Evolutionary conservation across 2,797 vertebrate genomes (phyloP).

Genomic region (Gymnoscopelus braueri): DNA sequence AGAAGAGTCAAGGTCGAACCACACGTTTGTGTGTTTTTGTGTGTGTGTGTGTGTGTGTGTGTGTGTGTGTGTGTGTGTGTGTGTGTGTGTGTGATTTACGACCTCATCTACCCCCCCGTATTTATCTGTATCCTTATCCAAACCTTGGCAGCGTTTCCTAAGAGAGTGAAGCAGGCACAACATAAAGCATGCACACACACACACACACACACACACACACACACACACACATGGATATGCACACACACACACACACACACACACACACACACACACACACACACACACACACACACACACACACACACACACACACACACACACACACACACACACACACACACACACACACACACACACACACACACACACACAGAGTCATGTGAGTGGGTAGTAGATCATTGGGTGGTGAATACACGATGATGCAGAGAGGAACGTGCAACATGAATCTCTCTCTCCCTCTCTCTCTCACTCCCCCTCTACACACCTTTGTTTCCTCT

Average conservation of each 20-base stretch:
- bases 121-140: slow-evolving; percentile 77
- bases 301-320: slow-evolving; percentile 16
- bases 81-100: slow-evolving; percentile 58
- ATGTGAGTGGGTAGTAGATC: slow-evolving; percentile 58
- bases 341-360: slow-evolving; percentile 23
- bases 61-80: slow-evolving; percentile 26
- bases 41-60: slow-evolving; percentile 16
- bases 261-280: slow-evolving; percentile 13
- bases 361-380: slow-evolving; percentile 26
- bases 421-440: slow-evolving; percentile 58
- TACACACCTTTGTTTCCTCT: too few species aligned
- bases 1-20: slow-evolving; percentile 70
- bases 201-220: slow-evolving; percentile 22
- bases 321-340: slow-evolving; percentile 4
- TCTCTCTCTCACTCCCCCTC: slow-evolving; percentile 12
- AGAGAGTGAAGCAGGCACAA: slow-evolving; percentile 51
- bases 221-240: slow-evolving; percentile 25
- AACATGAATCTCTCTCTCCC: slow-evolving; percentile 62
- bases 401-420: slow-evolving; percentile 57
- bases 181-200: slow-evolving; percentile 54
- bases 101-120: slow-evolving; percentile 61
- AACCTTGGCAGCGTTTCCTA: slow-evolving; percentile 67
- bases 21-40: not conserved
- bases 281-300: slow-evolving; percentile 30
- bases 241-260: slow-evolving; percentile 15